Evolutionary conservation across 2,113 vertebrate genomes (phyloP).

Genomic region (Syrrhaptes paradoxus): DNA sequence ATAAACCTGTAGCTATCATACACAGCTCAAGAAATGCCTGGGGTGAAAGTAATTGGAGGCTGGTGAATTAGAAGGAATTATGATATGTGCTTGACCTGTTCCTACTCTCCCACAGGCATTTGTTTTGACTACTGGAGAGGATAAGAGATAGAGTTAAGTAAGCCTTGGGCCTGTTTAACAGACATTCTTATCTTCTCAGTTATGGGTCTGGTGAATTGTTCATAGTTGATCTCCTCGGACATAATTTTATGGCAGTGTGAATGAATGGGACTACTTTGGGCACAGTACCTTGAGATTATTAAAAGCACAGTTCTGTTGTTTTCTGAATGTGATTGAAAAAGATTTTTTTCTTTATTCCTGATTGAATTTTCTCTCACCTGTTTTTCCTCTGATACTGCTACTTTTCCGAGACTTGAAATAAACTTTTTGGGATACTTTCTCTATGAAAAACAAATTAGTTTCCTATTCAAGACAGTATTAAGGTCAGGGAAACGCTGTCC

Average conservation of each 20-base stretch:
- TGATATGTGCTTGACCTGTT: not conserved
- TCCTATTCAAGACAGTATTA: slow-evolving; percentile 7
- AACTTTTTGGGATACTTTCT: not conserved
- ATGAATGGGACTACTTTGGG: not conserved
- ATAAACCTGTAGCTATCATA: not conserved
- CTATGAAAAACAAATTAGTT: not conserved
- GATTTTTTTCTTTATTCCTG: not conserved
- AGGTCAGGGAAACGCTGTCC: not conserved
- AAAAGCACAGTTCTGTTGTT: not conserved
- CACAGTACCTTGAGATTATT: not conserved
- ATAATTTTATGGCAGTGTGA: not conserved
- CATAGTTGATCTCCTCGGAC: not conserved
- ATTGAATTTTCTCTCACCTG: not conserved
- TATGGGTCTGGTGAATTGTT: not conserved
- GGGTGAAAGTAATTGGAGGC: not conserved
- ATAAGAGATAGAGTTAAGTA: not conserved
- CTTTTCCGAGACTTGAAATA: not conserved
- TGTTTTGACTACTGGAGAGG: not conserved
- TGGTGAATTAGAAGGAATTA: not conserved
- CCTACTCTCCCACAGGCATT: not conserved
- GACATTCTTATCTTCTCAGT: not conserved
- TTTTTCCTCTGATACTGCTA: not conserved
- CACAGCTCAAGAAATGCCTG: not conserved
- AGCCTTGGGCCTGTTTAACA: not conserved
- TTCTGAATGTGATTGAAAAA: not conserved